phyloP scores from a whole-genome alignment of 2,888 invertebrate genomes.

The Platypus cylindrus region DNA sequence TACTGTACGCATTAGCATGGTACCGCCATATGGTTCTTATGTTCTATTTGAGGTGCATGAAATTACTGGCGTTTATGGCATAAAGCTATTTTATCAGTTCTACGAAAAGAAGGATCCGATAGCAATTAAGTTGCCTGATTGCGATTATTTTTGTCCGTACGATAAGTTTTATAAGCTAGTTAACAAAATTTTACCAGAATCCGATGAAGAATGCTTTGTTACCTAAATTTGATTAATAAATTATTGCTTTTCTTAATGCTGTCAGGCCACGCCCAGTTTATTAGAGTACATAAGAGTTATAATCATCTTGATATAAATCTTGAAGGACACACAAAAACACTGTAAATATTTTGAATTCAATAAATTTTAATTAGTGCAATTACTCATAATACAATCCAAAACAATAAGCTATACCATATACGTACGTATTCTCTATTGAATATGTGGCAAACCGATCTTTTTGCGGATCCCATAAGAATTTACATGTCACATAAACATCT shows the following conservation, averaged over 20 bases:
- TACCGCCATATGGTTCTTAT: constrained; percentile 15
- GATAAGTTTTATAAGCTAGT: constrained; percentile 13
- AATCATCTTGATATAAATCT: no score
- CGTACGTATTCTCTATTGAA: constrained; percentile 48
- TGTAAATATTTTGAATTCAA: neutral
- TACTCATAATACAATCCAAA: constrained; percentile 60
- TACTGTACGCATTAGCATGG: constrained; percentile 9
- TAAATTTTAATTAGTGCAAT: constrained; percentile 17
- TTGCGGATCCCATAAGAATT: constrained; percentile 57
- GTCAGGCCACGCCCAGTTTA: no score
- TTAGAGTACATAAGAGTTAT: no score
- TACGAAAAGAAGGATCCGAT: constrained; percentile 16
- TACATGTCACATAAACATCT: constrained; percentile 45
- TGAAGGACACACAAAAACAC: neutral
- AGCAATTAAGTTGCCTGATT: constrained; percentile 10
- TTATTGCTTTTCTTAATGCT: no score
- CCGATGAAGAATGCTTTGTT: constrained; percentile 16
- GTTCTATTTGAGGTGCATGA: constrained; percentile 18
- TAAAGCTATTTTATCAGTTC: constrained; percentile 22
- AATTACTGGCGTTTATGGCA: constrained; percentile 13
- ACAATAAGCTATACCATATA: constrained; percentile 50
- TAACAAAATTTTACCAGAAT: constrained; percentile 13
- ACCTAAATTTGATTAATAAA: no score
- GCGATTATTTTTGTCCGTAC: constrained; percentile 15
- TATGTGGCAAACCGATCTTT: constrained; percentile 49